Evolutionary conservation across 2,113 vertebrate species (phyloP), one percentile per base, ranked within the genome.

Genomic region (Zosterops borbonicus): DNA sequence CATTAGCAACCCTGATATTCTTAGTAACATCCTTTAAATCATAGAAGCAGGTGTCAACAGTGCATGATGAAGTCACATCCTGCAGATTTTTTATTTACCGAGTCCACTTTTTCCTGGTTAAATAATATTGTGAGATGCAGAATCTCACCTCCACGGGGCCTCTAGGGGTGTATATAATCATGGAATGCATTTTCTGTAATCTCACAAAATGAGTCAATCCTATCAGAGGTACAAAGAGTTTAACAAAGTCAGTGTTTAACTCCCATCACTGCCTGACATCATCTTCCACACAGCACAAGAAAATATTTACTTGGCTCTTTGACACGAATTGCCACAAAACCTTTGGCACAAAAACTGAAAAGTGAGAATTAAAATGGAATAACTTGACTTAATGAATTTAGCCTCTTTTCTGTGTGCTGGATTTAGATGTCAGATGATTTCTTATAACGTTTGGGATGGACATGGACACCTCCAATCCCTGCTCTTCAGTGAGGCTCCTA

Each of bases 1-100:
- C 78, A 95, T 96, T 87, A 96, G 56, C 53, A 62, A 60, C 46
- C 59, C 37, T 55, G 71, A 75, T 96, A 96, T 97, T 95, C 75
- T 92, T 90, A 96, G 96, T 82, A 95, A 94, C 87, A 70, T 91
- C 80, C 65, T 84, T 93, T 94, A 97, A 97, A 95, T 96, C 87
- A 96, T 11, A 64, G 49, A 44, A 92, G 47, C 52, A 92, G 86
- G 95, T 95, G 91, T 84, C 95, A 95, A 35, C 44, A 90, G 92
- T 86, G 88, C 77, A 96, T 3, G 44, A 71, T 95, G 89, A 97
- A 96, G 90, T 90, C 82, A 94, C 64, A 95, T 68, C 89, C 78
- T 86, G 24, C 28, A 47, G 63, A 14, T 35, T 85, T 96, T 96
- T 94, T 96, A 87, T 97, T 95, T 97, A 92, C 44, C 49, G 65